Conservation (phyloP, 2,113 vertebrate species). For the Tetrax tetrax region DNA sequence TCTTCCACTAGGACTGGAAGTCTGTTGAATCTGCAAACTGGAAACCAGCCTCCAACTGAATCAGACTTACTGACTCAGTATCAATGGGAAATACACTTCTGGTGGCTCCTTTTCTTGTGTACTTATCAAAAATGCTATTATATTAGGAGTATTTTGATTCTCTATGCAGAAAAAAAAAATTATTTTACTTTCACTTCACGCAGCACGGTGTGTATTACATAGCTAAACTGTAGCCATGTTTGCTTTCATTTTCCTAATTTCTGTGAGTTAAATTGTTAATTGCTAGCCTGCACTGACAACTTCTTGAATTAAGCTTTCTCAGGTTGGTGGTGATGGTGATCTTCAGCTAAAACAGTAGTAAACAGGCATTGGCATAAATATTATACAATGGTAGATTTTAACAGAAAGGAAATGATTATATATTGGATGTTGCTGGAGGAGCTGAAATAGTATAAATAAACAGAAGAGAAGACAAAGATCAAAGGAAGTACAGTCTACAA, state of each 20-base stretch:
- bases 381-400: neutral
- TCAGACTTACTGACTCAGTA: neutral
- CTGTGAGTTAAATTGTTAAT: neutral
- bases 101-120: neutral
- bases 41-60: neutral
- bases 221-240: neutral
- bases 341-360: neutral
- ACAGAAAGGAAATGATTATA: slow-evolving; percentile 21
- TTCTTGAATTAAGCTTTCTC: neutral
- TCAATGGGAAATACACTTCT: neutral
- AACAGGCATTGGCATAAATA: neutral
- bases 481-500: neutral
- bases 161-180: neutral
- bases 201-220: neutral
- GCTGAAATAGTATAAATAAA: slow-evolving; percentile 34
- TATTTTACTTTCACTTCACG: neutral
- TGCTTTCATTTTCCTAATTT: neutral
- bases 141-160: neutral
- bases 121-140: neutral
- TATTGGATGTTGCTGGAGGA: slow-evolving; percentile 2
- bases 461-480: slow-evolving; percentile 26
- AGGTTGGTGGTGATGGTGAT: neutral
- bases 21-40: neutral
- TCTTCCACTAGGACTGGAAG: neutral
- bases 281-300: neutral